Percentiles rank a stretch among this genome's conserved stretches.
These are phyloP conservation scores for Ennomos erosarius DNA, from an alignment of 2,888 invertebrate genomes.

Conservation along the genomic window DNA sequence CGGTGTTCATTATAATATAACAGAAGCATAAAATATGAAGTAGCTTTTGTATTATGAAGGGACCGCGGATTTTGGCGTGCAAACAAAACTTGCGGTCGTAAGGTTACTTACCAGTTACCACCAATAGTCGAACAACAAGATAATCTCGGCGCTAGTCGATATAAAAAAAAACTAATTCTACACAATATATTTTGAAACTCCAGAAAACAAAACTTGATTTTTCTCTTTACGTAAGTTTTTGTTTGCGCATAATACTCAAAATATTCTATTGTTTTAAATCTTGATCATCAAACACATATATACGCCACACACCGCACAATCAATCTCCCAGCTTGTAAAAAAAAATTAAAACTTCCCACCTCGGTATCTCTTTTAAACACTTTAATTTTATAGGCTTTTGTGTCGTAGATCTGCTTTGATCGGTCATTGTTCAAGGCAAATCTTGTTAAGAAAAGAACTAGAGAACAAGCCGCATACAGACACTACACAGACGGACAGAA, in stretches of 20 bases:
- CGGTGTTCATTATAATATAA: slow-evolving; percentile 7
- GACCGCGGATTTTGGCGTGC: too few species aligned
- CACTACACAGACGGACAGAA: slow-evolving; percentile 55
- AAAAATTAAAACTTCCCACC: slow-evolving; percentile 50
- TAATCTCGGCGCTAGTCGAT: too few species aligned
- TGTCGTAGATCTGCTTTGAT: slow-evolving; percentile 57
- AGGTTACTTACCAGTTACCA: too few species aligned
- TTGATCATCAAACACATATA: slow-evolving; percentile 14
- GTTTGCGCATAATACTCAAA: slow-evolving; percentile 1
- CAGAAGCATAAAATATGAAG: slow-evolving; percentile 2
- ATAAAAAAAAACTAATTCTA: too few species aligned
- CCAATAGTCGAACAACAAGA: too few species aligned
- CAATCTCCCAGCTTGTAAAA: slow-evolving; percentile 4
- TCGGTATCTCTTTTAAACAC: slow-evolving; percentile 45
- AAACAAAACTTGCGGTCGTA: too few species aligned
- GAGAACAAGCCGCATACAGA: slow-evolving; percentile 27
- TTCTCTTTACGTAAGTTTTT: neutral
- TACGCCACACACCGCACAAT: slow-evolving; percentile 6
- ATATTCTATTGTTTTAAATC: slow-evolving; percentile 6
- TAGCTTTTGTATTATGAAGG: too few species aligned
- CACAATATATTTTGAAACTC: too few species aligned
- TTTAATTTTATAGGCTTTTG: slow-evolving; percentile 65
- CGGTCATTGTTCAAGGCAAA: slow-evolving; percentile 57
- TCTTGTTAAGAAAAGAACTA: slow-evolving; percentile 72
- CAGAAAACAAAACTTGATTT: neutral